These are phyloP conservation scores for Cyprinodon tularosa DNA, from an alignment of 2,113 vertebrate species.

Conservation along the genomic window DNA sequence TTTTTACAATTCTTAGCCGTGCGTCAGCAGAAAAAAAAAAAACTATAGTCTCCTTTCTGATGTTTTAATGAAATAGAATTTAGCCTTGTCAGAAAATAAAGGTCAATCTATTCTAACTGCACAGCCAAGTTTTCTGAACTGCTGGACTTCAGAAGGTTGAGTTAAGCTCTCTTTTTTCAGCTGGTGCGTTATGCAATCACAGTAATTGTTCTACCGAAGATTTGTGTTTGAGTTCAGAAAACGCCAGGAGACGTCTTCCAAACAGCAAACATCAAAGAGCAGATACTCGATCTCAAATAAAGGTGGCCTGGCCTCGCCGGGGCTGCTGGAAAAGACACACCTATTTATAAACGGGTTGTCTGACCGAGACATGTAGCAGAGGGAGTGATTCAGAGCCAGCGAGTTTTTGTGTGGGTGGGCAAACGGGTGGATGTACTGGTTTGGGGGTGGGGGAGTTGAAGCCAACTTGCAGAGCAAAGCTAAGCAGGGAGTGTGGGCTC, in stretches of 20 bases:
- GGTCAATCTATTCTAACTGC: not conserved
- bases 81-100: not conserved
- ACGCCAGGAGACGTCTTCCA: constrained; percentile 50
- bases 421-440: constrained; percentile 8
- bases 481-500: constrained; percentile 48
- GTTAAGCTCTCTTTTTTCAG: not conserved
- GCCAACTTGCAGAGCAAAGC: constrained; percentile 46
- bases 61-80: not conserved
- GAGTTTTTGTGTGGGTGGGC: constrained; percentile 20
- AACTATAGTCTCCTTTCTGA: not conserved
- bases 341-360: constrained; percentile 78
- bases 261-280: constrained; percentile 66
- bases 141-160: not conserved
- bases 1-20: not conserved
- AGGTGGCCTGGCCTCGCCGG: constrained; percentile 60
- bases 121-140: not conserved
- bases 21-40: not conserved
- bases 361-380: constrained; percentile 52
- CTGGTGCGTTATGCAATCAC: constrained; percentile 1
- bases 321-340: constrained; percentile 70
- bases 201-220: constrained; percentile 7
- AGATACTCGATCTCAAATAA: constrained; percentile 71
- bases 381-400: constrained; percentile 50
- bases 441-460: constrained; percentile 56
- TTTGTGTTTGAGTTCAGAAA: constrained; percentile 46